Evolutionary conservation across 30 jellyfish, hydroid and myxozoan species (phyloP).

Genomic region (Aurelia sp.): DNA sequence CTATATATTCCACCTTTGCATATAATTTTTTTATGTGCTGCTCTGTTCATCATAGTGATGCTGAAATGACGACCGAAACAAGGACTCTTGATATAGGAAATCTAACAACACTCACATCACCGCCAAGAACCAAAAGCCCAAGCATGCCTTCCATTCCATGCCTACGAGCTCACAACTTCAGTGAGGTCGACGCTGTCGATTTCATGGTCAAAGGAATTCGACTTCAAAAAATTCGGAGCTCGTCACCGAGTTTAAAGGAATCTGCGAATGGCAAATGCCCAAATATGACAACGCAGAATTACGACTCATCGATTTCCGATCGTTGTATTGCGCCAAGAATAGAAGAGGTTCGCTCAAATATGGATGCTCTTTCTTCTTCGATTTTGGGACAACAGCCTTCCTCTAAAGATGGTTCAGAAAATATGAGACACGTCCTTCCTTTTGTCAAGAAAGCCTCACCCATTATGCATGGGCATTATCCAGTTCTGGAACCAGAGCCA

Average conservation of each 20-base stretch:
- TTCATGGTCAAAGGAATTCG: conserved; percentile 60
- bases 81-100: neutral
- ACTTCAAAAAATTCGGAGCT: conserved; percentile 13
- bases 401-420: conserved; percentile 6
- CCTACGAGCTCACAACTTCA: conserved; percentile 17
- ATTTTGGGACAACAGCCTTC: conserved; percentile 28
- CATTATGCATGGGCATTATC: conserved; percentile 63
- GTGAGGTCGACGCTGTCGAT: conserved; percentile 37
- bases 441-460: conserved; percentile 79
- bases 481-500: conserved; percentile 82
- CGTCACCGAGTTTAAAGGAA: conserved; percentile 37
- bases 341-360: conserved; percentile 17
- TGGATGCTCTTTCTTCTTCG: conserved; percentile 18
- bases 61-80: conserved; percentile 29
- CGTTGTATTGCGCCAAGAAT: neutral
- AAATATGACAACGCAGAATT: neutral
- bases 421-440: conserved; percentile 58
- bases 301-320: neutral
- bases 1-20: no score
- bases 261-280: neutral
- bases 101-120: conserved; percentile 2
- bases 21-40: no score
- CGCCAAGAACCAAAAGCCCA: conserved; percentile 38
- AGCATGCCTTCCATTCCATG: conserved; percentile 71
- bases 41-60: conserved; percentile 32